phyloP scores from a whole-genome alignment of 1,140 invertebrate genomes.

The Artemia franciscana region DNA sequence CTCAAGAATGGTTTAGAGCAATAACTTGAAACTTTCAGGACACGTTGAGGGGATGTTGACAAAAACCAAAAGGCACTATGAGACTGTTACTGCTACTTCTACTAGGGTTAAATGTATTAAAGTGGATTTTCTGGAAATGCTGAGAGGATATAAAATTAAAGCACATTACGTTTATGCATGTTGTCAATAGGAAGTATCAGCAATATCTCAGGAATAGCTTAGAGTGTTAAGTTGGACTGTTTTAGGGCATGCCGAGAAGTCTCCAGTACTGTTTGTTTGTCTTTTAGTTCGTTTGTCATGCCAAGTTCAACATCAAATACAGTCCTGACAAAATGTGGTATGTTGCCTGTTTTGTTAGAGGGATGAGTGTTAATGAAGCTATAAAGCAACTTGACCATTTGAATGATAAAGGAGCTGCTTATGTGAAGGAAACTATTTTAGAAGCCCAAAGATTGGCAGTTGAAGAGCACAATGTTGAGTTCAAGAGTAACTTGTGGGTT shows the following conservation, averaged over 20 bases:
- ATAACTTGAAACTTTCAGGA: too few species aligned
- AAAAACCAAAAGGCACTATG: too few species aligned
- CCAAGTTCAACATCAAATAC: slow-evolving; percentile 60
- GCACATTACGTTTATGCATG: slow-evolving; percentile 4
- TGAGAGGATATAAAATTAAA: slow-evolving; percentile 29
- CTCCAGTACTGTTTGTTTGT: slow-evolving; percentile 13
- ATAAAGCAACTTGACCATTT: slow-evolving; percentile 67
- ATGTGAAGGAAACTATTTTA: slow-evolving; percentile 50
- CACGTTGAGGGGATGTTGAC: too few species aligned
- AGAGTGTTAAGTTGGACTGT: not conserved
- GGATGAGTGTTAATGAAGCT: slow-evolving; percentile 81
- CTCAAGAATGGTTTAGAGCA: too few species aligned
- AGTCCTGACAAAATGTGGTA: slow-evolving; percentile 82
- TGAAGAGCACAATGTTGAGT: slow-evolving; percentile 76
- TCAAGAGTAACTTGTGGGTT: slow-evolving; percentile 84
- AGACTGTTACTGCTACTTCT: too few species aligned
- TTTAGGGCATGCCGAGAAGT: too few species aligned
- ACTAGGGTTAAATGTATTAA: too few species aligned
- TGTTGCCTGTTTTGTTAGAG: slow-evolving; percentile 55
- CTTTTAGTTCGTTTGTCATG: slow-evolving; percentile 61
- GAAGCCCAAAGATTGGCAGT: slow-evolving; percentile 77
- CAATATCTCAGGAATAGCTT: too few species aligned
- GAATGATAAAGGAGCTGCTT: slow-evolving; percentile 50
- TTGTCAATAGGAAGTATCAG: too few species aligned
- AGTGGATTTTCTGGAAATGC: too few species aligned